Conservation (phyloP, 2,113 vertebrate species). For the Corythaeola cristata region DNA sequence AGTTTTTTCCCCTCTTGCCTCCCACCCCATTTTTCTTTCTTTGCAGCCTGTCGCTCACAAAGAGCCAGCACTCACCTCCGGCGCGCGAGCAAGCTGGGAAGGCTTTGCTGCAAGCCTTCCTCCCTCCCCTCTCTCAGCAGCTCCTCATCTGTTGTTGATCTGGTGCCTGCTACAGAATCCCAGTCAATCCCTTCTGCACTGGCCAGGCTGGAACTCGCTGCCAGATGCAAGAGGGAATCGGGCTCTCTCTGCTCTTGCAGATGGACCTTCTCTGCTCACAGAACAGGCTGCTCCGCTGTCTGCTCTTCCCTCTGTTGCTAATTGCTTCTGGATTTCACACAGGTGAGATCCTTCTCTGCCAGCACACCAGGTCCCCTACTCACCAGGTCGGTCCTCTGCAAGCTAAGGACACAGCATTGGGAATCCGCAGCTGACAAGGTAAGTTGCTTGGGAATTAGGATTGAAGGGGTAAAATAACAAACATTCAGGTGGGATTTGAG, state of each 20-base stretch:
- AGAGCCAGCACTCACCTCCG: not conserved
- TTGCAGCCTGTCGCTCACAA: not conserved
- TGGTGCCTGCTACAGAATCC: not conserved
- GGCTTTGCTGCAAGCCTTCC: not conserved
- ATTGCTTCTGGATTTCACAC: not conserved
- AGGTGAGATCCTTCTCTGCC: not conserved
- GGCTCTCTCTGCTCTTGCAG: not conserved
- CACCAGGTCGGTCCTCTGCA: not conserved
- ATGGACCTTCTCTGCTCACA: not conserved
- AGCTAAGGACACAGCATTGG: accelerated
- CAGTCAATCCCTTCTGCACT: not conserved
- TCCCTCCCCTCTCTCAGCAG: not conserved
- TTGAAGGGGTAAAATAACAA: not conserved
- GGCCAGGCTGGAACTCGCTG: not conserved
- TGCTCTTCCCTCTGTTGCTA: not conserved
- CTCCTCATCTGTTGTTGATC: not conserved
- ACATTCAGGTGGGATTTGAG: not conserved
- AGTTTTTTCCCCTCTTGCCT: not conserved
- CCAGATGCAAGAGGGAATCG: not conserved
- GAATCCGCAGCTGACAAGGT: not conserved
- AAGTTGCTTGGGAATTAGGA: not conserved
- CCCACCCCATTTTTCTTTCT: not conserved
- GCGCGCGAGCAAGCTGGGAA: not conserved
- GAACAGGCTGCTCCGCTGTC: not conserved
- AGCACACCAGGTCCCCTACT: not conserved